These are phyloP conservation scores for Drosophila orena DNA, from an alignment of 1,140 invertebrate species.

Conservation along the genomic window DNA sequence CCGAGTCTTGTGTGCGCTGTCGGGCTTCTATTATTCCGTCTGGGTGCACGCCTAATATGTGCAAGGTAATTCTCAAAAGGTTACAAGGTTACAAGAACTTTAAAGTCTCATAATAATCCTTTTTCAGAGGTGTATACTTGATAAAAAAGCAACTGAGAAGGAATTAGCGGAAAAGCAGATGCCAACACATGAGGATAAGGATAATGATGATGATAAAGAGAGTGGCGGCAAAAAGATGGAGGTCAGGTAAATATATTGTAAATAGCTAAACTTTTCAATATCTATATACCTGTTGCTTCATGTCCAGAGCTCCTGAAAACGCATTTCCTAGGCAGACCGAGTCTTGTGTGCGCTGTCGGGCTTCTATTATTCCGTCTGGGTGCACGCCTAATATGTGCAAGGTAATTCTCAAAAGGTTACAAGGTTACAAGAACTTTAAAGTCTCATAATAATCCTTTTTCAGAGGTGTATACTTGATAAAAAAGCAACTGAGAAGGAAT, in stretches of 20 bases:
- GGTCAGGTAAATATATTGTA: slow-evolving; percentile 17
- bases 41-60: slow-evolving; percentile 3
- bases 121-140: too few species aligned
- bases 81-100: background rate
- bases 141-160: background rate
- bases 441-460: background rate
- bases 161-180: background rate
- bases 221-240: too few species aligned
- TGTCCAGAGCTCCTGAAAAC: background rate
- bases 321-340: background rate
- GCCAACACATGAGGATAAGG: background rate
- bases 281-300: background rate
- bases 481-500: background rate
- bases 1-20: background rate
- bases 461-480: too few species aligned
- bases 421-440: background rate
- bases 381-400: slow-evolving; percentile 11
- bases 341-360: background rate
- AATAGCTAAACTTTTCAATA: background rate
- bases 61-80: slow-evolving; percentile 11
- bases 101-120: background rate
- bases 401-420: slow-evolving; percentile 4
- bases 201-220: slow-evolving; percentile 6
- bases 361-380: background rate
- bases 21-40: background rate